Conservation (phyloP, 2,113 vertebrate species). For the Pangasianodon gigas region DNA sequence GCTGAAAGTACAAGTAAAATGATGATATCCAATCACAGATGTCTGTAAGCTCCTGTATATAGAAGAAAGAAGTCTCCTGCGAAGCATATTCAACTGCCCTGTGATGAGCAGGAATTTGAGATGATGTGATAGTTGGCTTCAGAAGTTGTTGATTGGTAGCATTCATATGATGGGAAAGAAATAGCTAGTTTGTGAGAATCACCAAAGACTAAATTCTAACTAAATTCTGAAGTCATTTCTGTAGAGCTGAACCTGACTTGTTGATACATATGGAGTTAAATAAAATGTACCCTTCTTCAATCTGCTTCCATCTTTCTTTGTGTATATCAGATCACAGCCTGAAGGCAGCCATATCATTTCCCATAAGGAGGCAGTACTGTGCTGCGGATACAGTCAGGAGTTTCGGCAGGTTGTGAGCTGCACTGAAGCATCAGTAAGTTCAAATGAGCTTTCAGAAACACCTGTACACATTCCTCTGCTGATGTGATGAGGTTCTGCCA, state of each 20-base stretch:
- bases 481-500: background rate
- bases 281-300: background rate
- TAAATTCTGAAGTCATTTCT: background rate
- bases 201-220: background rate
- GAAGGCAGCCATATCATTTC: slow-evolving; percentile 65
- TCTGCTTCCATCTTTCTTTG: background rate
- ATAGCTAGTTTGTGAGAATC: no score
- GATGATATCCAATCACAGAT: background rate
- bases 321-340: slow-evolving; percentile 58
- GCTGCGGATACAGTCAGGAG: slow-evolving; percentile 73
- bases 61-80: background rate
- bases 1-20: background rate
- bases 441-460: background rate
- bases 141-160: background rate
- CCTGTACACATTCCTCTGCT: background rate
- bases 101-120: background rate
- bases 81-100: background rate
- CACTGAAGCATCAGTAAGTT: slow-evolving; percentile 77
- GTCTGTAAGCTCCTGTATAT: background rate
- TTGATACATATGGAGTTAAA: background rate
- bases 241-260: background rate
- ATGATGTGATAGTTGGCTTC: background rate
- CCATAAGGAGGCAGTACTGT: slow-evolving; percentile 74
- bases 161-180: background rate
- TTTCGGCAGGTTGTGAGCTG: slow-evolving; percentile 81